Evolutionary conservation across 2,888 invertebrate genomes (phyloP).

Genomic region (Hydrotaea cyrtoneurina): DNA sequence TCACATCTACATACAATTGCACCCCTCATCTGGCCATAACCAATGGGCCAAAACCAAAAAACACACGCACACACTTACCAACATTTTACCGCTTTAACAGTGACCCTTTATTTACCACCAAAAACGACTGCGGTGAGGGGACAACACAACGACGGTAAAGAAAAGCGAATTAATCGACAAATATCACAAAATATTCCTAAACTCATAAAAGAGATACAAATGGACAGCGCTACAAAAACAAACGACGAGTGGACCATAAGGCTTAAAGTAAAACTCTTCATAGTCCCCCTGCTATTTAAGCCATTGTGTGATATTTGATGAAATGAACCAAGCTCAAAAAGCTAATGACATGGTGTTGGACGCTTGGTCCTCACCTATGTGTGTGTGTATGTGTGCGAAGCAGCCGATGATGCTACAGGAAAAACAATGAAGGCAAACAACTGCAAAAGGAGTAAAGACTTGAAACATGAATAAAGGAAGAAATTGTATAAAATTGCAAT

Average conservation of each 20-base stretch:
- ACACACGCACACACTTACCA: not conserved
- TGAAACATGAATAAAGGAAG: slow-evolving; percentile 26
- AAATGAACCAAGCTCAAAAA: slow-evolving; percentile 29
- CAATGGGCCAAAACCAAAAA: not conserved
- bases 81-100: not conserved
- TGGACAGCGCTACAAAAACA: not conserved
- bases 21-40: not conserved
- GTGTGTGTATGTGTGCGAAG: not conserved
- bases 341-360: slow-evolving; percentile 31
- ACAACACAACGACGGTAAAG: not conserved
- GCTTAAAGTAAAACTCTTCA: not conserved
- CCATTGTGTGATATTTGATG: slow-evolving; percentile 36
- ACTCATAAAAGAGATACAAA: slow-evolving; percentile 15
- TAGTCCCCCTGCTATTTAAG: slow-evolving; percentile 4
- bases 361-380: not conserved
- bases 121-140: not conserved
- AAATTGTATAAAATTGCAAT: slow-evolving; percentile 2
- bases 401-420: not conserved
- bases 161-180: not conserved
- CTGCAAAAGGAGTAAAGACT: not conserved
- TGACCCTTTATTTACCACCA: slow-evolving; percentile 13
- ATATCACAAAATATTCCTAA: slow-evolving; percentile 22
- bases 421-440: not conserved
- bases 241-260: not conserved
- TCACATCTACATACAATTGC: slow-evolving; percentile 62